phyloP scores from a whole-genome alignment of 2,797 vertebrate species.

The Darevskia mixta region DNA sequence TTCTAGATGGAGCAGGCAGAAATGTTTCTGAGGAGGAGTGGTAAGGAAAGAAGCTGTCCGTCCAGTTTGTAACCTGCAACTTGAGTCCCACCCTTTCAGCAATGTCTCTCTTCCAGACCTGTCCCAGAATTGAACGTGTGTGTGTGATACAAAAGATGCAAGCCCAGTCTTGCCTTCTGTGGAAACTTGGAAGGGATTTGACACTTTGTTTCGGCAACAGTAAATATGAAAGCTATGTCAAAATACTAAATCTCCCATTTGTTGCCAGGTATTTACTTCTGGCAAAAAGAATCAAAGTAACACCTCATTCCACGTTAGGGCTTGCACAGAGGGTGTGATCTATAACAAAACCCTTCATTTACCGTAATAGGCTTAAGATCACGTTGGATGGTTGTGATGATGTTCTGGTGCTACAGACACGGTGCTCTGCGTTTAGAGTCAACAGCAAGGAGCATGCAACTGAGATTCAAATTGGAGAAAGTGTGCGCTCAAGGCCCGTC shows the following conservation, averaged over 20 bases:
- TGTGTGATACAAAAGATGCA: neutral
- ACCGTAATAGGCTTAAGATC: neutral
- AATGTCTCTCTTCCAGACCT: neutral
- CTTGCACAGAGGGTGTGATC: neutral
- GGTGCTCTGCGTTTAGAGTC: neutral
- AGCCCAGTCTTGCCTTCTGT: neutral
- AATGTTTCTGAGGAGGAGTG: constrained; percentile 21
- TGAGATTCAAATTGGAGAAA: constrained; percentile 27
- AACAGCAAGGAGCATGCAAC: constrained; percentile 42
- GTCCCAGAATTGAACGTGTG: neutral
- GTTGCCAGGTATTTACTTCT: constrained; percentile 1
- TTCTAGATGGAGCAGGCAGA: neutral
- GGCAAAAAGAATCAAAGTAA: neutral
- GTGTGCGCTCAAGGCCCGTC: neutral
- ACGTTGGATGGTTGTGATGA: neutral
- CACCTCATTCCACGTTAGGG: neutral
- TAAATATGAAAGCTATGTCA: neutral
- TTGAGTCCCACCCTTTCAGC: neutral
- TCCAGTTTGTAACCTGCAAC: constrained; percentile 30
- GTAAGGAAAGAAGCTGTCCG: neutral
- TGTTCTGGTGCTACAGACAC: neutral
- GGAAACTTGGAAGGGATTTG: neutral
- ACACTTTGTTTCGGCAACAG: neutral
- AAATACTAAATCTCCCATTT: neutral
- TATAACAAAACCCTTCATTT: constrained; percentile 19